Evolutionary conservation across 1,140 invertebrate genomes (phyloP).

Genomic region (Pogonus chalceus): DNA sequence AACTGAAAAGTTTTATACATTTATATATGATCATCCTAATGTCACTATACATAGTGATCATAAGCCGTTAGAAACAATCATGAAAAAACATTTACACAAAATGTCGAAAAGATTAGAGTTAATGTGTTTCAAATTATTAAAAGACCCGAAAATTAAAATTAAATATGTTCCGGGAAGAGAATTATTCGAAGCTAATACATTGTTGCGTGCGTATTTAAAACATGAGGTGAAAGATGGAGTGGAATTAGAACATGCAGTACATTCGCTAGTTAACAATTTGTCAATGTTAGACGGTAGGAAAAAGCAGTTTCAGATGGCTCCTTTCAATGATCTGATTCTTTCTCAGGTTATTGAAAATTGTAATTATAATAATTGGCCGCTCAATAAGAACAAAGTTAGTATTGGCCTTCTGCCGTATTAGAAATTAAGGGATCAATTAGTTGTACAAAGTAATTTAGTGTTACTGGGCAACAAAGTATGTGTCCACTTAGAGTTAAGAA

Average conservation of each 20-base stretch:
- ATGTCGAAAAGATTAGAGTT: conserved; percentile 30
- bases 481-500: too few species aligned
- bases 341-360: conserved; percentile 5
- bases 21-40: conserved; percentile 29
- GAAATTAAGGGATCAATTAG: background rate
- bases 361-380: conserved; percentile 6
- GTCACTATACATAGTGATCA: conserved; percentile 35
- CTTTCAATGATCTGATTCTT: background rate
- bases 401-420: background rate
- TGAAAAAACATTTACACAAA: conserved; percentile 34
- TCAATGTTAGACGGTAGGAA: conserved; percentile 1
- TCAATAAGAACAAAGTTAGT: conserved; percentile 4
- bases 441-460: too few species aligned
- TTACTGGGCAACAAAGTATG: too few species aligned
- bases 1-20: conserved; percentile 33
- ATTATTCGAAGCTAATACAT: conserved; percentile 21
- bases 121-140: conserved; percentile 19
- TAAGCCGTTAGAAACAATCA: conserved; percentile 35
- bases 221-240: conserved; percentile 9
- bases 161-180: conserved; percentile 25
- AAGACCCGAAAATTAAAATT: conserved; percentile 27
- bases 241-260: conserved; percentile 14
- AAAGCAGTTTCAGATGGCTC: background rate
- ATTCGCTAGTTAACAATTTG: conserved; percentile 11
- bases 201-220: conserved; percentile 17